Conservation (phyloP, 2,113 vertebrate genomes). For the Copsychus sechellarum region DNA sequence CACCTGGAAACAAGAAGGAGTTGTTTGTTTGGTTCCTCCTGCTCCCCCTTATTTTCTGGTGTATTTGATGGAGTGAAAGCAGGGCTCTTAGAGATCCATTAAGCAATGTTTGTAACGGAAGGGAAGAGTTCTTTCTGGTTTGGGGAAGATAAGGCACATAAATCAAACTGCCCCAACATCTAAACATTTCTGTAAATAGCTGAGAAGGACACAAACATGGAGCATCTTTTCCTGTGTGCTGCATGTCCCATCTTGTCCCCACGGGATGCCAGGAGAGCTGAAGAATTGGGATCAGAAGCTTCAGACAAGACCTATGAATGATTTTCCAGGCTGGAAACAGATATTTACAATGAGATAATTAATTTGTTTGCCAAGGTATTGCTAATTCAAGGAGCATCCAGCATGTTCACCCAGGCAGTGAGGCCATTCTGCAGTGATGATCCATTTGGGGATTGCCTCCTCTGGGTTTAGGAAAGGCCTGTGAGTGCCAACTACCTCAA, state of each 20-base stretch:
- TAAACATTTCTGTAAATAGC: conserved; percentile 70
- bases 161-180: conserved; percentile 49
- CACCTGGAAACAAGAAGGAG: conserved; percentile 58
- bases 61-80: conserved; percentile 59
- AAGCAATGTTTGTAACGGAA: conserved; percentile 7
- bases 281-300: neutral
- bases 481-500: fast-evolving
- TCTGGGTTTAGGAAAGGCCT: neutral
- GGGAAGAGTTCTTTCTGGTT: conserved; percentile 63
- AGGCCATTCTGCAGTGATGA: neutral
- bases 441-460: neutral
- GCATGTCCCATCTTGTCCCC: neutral
- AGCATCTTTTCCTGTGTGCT: neutral
- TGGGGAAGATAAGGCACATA: conserved; percentile 72
- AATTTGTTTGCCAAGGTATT: neutral
- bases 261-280: neutral
- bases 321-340: neutral
- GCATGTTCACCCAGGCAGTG: neutral
- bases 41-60: conserved; percentile 32
- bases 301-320: neutral
- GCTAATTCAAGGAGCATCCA: neutral
- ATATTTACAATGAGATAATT: neutral
- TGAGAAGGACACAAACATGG: conserved; percentile 50
- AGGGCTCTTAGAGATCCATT: conserved; percentile 65
- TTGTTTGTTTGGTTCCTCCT: conserved; percentile 6